These are phyloP conservation scores for Mya arenaria DNA, from an alignment of 1,140 invertebrate genomes.

Conservation along the genomic window DNA sequence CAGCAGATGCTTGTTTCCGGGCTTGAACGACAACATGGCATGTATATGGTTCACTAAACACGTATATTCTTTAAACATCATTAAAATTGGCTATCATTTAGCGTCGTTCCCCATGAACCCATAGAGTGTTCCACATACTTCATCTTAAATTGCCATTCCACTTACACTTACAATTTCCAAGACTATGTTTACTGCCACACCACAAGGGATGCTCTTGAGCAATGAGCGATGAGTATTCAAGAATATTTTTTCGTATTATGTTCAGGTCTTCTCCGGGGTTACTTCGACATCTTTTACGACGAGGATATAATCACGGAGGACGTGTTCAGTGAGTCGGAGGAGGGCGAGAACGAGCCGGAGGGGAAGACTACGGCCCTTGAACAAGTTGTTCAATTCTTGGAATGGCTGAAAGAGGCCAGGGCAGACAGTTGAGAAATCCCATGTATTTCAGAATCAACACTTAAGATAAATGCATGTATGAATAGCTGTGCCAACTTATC, in stretches of 20 bases:
- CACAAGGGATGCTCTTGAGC: neutral
- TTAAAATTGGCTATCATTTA: neutral
- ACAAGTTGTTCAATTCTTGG: slow-evolving; percentile 84
- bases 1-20: slow-evolving; percentile 88
- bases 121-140: neutral
- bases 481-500: too few relatives aligned
- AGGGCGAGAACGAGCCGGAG: slow-evolving; percentile 82
- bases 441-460: neutral
- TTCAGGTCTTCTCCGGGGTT: slow-evolving; percentile 82
- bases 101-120: neutral
- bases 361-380: slow-evolving; percentile 84
- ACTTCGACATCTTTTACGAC: slow-evolving; percentile 84
- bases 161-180: too few relatives aligned
- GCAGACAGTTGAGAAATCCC: slow-evolving; percentile 61
- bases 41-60: neutral
- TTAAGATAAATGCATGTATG: neutral
- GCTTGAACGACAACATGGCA: slow-evolving; percentile 91
- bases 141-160: neutral
- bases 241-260: slow-evolving; percentile 10
- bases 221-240: neutral
- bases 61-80: neutral
- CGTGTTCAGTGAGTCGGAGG: slow-evolving; percentile 85
- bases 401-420: slow-evolving; percentile 83
- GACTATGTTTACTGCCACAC: neutral
- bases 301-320: slow-evolving; percentile 85